Conservation (phyloP, 2,797 vertebrate species). For the Chaetophractus vellerosus region DNA sequence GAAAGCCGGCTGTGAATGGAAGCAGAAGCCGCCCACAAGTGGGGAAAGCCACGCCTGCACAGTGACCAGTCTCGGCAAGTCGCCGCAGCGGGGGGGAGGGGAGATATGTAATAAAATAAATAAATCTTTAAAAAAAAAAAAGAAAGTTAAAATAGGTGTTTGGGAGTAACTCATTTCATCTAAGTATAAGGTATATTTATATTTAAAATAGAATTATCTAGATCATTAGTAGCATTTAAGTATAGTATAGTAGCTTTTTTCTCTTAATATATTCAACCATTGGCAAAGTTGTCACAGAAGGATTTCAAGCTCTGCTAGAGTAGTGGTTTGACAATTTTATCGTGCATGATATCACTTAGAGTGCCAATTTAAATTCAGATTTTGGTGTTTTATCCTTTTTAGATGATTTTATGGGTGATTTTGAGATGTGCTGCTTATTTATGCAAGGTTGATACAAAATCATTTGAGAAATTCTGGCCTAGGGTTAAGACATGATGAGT, state of each 20-base stretch:
- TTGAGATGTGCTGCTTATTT: slow-evolving; percentile 58
- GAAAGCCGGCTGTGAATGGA: too few relatives aligned
- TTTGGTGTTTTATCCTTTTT: slow-evolving; percentile 42
- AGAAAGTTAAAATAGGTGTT: not conserved
- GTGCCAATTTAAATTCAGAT: slow-evolving; percentile 63
- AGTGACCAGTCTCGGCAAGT: too few relatives aligned
- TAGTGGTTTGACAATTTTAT: slow-evolving; percentile 56
- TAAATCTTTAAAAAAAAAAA: too few relatives aligned
- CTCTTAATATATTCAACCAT: not conserved
- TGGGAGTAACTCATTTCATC: slow-evolving; percentile 3
- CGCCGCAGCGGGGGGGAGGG: too few relatives aligned
- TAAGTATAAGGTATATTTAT: slow-evolving; percentile 8
- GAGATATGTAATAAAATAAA: too few relatives aligned
- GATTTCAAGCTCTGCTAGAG: not conserved
- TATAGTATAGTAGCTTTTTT: not conserved
- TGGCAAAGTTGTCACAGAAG: slow-evolving; percentile 57
- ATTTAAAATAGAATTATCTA: not conserved
- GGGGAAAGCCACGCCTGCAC: too few relatives aligned
- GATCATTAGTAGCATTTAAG: not conserved
- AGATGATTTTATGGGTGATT: slow-evolving; percentile 56
- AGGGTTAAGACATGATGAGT: not conserved
- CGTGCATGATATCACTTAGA: not conserved
- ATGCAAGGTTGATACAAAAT: slow-evolving; percentile 24
- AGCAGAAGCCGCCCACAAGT: too few relatives aligned
- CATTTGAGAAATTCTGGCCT: slow-evolving; percentile 5